These are phyloP conservation scores for Aeoliscus strigatus DNA, from an alignment of 2,797 vertebrate genomes.

Conservation along the genomic window DNA sequence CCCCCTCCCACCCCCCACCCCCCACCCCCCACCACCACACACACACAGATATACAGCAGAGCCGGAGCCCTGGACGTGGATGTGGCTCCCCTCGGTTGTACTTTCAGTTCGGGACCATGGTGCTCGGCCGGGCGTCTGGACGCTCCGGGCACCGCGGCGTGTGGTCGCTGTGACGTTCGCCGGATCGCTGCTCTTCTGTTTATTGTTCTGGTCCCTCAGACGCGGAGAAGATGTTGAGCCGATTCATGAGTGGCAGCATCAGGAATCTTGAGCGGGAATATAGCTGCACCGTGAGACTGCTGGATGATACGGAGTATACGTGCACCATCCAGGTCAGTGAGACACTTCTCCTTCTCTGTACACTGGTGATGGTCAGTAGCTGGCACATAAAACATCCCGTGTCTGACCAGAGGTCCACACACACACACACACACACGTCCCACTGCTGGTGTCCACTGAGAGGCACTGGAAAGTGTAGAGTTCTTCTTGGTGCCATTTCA, in stretches of 20 bases:
- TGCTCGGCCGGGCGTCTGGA: slow-evolving; percentile 42
- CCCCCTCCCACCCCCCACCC: too few species aligned
- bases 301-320: slow-evolving; percentile 97
- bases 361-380: slow-evolving; percentile 22
- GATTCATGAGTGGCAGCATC: slow-evolving; percentile 96
- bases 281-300: slow-evolving; percentile 94
- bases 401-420: slow-evolving; percentile 20
- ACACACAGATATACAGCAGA: slow-evolving; percentile 39
- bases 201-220: slow-evolving; percentile 71
- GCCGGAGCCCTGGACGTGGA: slow-evolving; percentile 57
- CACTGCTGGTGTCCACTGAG: slow-evolving; percentile 15
- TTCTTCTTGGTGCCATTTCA: slow-evolving; percentile 8
- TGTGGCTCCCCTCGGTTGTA: slow-evolving; percentile 63
- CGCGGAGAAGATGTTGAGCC: slow-evolving; percentile 93
- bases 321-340: slow-evolving; percentile 95
- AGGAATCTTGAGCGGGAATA: slow-evolving; percentile 95
- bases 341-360: slow-evolving; percentile 33
- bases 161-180: slow-evolving; percentile 70
- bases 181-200: slow-evolving; percentile 60
- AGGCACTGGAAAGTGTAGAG: not conserved
- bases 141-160: slow-evolving; percentile 48
- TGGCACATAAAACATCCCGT: slow-evolving; percentile 28
- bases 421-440: slow-evolving; percentile 32
- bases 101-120: slow-evolving; percentile 59
- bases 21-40: too few species aligned